Conservation (phyloP, 2,888 invertebrate genomes). For the Mayetiola destructor region DNA sequence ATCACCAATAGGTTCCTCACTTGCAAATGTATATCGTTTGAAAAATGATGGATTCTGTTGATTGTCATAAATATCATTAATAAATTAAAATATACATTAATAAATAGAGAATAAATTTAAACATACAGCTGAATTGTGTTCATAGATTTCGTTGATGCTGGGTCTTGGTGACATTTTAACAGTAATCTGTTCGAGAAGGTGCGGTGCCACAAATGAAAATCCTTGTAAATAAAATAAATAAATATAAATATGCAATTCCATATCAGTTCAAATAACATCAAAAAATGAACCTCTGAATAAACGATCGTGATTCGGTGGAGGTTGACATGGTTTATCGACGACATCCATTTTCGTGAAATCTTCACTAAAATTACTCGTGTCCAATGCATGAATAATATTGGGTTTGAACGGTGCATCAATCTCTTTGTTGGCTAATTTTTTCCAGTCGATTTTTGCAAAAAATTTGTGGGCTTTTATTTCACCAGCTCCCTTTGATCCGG, state of each 20-base stretch:
- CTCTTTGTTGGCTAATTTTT: slow-evolving; percentile 57
- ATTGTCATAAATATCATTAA: neutral
- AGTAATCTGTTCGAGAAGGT: neutral
- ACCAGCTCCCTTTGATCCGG: slow-evolving; percentile 66
- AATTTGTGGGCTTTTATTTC: slow-evolving; percentile 85
- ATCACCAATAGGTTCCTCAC: slow-evolving; percentile 50
- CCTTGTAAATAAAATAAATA: slow-evolving; percentile 15
- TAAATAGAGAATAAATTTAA: neutral
- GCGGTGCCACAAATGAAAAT: slow-evolving; percentile 18
- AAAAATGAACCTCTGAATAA: slow-evolving; percentile 58
- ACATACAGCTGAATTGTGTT: neutral
- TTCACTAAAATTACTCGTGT: slow-evolving; percentile 91
- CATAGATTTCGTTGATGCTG: neutral
- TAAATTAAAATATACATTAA: neutral
- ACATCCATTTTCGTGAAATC: slow-evolving; percentile 90
- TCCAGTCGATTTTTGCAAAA: slow-evolving; percentile 73
- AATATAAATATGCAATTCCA: too few species aligned
- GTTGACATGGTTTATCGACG: slow-evolving; percentile 80
- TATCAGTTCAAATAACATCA: neutral
- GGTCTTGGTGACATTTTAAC: neutral
- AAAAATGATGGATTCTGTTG: neutral
- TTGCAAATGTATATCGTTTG: neutral
- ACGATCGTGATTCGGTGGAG: slow-evolving; percentile 71
- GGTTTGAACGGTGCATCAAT: slow-evolving; percentile 83
- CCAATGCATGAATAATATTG: slow-evolving; percentile 68